Evolutionary conservation across 2,797 vertebrate species (phyloP), one percentile per base, ranked within the genome.

Genomic region (Acanthornis magna): DNA sequence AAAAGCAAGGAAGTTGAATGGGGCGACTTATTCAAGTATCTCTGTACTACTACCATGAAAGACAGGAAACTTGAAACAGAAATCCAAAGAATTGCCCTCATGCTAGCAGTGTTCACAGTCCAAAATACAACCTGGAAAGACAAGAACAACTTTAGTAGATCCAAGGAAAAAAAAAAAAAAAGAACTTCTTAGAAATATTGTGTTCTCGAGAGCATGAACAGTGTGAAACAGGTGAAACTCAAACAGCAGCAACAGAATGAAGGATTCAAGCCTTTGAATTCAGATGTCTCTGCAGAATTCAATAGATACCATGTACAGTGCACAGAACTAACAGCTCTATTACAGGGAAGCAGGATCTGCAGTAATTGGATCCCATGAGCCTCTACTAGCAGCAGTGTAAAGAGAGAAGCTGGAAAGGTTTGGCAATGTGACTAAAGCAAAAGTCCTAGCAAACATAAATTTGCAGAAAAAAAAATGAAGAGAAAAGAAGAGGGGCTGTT

Each of bases 331-430:
- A 97, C 90, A 95, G 85, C 75, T 97, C 92, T 96, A 95, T 93
- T 95, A 95, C n/a, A 85, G 88, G 62, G 27, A 95, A 86, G 68
- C 83, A 88, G 83, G 68, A 96, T 89, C 71, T 85, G 77, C 58
- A 84, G 88, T 97, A 97, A 98, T 97, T 97, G 95, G 93, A 81
- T 97, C 96, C 97, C 96, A 91, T 78, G 96, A 97, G 97, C 48
- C 79, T 95, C 65, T 85, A 45, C 75, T 90, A 96, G 73, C 36
- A 96, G 66, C 71, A 95, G 40, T 51, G 71, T 57, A 93, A 78
- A 80, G 83, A 93, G 38, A 88, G 86, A 88, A 95, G 45, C 53
- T 94, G 90, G 94, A 91, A 82, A 73, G 81, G 26, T 91, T 76
- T 79, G 85, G 80, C 30, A 50, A 51, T 55, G 30, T 76, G 80